Conservation (phyloP, 1,140 invertebrate genomes). For the Alviniconcha marisindica region DNA sequence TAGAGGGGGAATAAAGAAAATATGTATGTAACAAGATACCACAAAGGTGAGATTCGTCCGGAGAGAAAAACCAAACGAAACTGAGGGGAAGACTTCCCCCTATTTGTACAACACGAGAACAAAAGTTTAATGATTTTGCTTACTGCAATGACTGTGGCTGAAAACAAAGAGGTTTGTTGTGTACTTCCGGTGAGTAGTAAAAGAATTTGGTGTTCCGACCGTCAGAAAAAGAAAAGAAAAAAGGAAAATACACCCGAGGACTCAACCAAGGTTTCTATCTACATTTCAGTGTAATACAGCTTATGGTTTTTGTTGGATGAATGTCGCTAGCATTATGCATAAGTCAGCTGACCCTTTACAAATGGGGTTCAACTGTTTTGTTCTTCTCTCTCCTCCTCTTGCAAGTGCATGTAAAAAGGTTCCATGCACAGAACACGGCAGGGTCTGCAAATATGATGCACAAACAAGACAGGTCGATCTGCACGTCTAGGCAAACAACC, state of each 20-base stretch:
- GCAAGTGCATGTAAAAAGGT: background rate
- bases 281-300: background rate
- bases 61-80: constrained; percentile 23
- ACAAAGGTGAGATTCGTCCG: constrained; percentile 16
- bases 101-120: constrained; percentile 20
- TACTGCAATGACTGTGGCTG: background rate
- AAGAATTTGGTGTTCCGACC: background rate
- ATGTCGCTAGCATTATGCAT: constrained; percentile 25
- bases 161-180: background rate
- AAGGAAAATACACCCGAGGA: background rate
- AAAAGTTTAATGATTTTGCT: constrained; percentile 32
- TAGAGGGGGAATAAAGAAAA: constrained; percentile 31
- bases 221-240: background rate
- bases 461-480: constrained; percentile 27
- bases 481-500: background rate
- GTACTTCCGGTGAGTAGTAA: too few species aligned
- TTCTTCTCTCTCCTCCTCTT: background rate
- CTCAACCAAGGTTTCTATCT: background rate
- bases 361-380: constrained; percentile 7
- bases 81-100: background rate
- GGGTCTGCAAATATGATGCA: constrained; percentile 39
- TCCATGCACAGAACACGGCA: background rate
- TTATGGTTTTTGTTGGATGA: constrained; percentile 18
- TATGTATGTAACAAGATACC: constrained; percentile 17
- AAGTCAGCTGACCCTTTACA: background rate